Conservation (phyloP, 2,888 invertebrate genomes). For the Apomyelois bistriatella region DNA sequence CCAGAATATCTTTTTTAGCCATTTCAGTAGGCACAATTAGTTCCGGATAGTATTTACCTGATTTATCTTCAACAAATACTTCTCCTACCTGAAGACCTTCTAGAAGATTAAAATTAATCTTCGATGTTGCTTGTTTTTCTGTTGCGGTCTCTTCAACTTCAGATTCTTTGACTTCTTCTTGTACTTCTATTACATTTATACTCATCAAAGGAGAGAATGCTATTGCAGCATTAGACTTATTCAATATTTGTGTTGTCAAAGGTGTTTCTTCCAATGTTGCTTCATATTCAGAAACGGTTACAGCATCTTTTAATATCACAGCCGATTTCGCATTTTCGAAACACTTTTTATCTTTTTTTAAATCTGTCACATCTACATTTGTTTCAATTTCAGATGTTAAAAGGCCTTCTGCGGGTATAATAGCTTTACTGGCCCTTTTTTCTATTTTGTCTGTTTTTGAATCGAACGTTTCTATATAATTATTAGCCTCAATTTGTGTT, state of each 20-base stretch:
- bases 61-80: slow-evolving; percentile 84
- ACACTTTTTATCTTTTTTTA: slow-evolving; percentile 49
- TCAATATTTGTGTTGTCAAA: slow-evolving; percentile 67
- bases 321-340: slow-evolving; percentile 77
- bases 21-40: slow-evolving; percentile 89
- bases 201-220: slow-evolving; percentile 81
- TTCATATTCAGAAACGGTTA: slow-evolving; percentile 82
- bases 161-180: slow-evolving; percentile 81
- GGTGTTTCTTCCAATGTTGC: slow-evolving; percentile 81
- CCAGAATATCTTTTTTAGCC: slow-evolving; percentile 82
- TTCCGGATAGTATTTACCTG: slow-evolving; percentile 89
- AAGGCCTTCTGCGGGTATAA: slow-evolving; percentile 61
- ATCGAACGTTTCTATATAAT: slow-evolving; percentile 44
- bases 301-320: slow-evolving; percentile 82
- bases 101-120: slow-evolving; percentile 80
- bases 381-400: slow-evolving; percentile 79
- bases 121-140: slow-evolving; percentile 77
- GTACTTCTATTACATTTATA: slow-evolving; percentile 82
- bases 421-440: slow-evolving; percentile 39
- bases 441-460: slow-evolving; percentile 28
- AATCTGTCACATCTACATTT: slow-evolving; percentile 64
- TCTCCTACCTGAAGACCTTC: slow-evolving; percentile 85
- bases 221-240: slow-evolving; percentile 76
- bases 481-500: slow-evolving; percentile 54
- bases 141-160: slow-evolving; percentile 65